phyloP scores from a whole-genome alignment of 2,797 vertebrate species.

The Xenopus petersii region DNA sequence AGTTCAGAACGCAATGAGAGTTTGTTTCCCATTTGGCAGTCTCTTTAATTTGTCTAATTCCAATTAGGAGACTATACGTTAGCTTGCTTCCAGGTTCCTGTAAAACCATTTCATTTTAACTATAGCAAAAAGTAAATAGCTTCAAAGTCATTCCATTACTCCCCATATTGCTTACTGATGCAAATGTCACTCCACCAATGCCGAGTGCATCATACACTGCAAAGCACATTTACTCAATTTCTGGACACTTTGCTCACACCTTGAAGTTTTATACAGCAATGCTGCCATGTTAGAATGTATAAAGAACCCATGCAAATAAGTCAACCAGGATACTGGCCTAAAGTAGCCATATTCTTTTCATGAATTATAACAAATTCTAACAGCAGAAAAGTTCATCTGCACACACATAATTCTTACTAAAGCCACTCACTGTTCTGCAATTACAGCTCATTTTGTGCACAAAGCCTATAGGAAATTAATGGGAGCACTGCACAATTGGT shows the following conservation, averaged over 20 bases:
- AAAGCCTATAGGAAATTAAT: no score
- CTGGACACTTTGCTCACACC: constrained; percentile 14
- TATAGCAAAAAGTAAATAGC: constrained; percentile 47
- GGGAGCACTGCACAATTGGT: no score
- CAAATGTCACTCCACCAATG: constrained; percentile 41
- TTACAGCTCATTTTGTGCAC: no score
- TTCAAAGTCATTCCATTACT: constrained; percentile 43
- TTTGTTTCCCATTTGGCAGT: constrained; percentile 28
- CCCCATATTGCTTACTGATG: constrained; percentile 47
- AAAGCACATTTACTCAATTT: constrained; percentile 34
- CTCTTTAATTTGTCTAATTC: constrained; percentile 43
- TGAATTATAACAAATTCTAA: no score
- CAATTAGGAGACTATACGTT: constrained; percentile 42
- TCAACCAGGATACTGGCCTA: background rate
- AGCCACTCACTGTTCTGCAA: no score
- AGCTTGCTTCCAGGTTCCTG: constrained; percentile 35
- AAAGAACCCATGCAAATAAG: background rate
- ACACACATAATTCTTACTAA: no score
- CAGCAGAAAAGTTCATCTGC: no score
- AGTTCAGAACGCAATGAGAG: constrained; percentile 26
- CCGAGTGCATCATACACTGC: constrained; percentile 8
- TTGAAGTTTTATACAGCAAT: background rate
- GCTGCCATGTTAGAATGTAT: background rate
- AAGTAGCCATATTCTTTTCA: background rate
- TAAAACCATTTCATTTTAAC: constrained; percentile 44